Evolutionary conservation across 2,113 vertebrate species (phyloP).

Genomic region (Loxodonta africana): DNA sequence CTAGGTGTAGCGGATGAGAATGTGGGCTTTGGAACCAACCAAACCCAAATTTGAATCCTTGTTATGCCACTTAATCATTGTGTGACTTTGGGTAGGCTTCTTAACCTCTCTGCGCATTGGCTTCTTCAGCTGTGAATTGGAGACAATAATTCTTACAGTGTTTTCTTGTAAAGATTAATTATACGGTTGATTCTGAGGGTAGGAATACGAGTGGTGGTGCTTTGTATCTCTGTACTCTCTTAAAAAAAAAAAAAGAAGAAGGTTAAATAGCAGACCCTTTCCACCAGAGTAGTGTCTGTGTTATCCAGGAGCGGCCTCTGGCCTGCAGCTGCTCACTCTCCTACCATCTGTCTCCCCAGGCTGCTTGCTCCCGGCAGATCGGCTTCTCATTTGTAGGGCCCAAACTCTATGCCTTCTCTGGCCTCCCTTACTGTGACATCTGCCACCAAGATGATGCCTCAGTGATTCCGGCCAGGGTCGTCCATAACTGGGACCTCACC

Average conservation of each 20-base stretch:
- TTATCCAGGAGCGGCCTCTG: not conserved
- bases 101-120: not conserved
- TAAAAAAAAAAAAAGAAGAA: not conserved
- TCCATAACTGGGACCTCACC: slow-evolving; percentile 97
- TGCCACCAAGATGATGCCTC: slow-evolving; percentile 93
- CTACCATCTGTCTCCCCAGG: slow-evolving; percentile 84
- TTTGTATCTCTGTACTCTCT: not conserved
- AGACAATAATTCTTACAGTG: not conserved
- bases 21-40: not conserved
- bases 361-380: slow-evolving; percentile 92
- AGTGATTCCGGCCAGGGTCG: slow-evolving; percentile 95
- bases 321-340: not conserved
- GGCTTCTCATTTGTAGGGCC: slow-evolving; percentile 93
- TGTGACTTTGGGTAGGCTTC: not conserved
- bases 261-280: not conserved
- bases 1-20: not conserved
- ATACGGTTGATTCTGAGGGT: not conserved
- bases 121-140: not conserved
- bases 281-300: not conserved
- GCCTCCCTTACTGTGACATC: slow-evolving; percentile 94
- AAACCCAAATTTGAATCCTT: not conserved
- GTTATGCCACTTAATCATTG: too few species aligned
- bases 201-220: not conserved
- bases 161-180: not conserved
- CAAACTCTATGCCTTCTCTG: slow-evolving; percentile 94